Evolutionary conservation across 1,140 invertebrate genomes (phyloP).

Genomic region (Hestina assimilis): DNA sequence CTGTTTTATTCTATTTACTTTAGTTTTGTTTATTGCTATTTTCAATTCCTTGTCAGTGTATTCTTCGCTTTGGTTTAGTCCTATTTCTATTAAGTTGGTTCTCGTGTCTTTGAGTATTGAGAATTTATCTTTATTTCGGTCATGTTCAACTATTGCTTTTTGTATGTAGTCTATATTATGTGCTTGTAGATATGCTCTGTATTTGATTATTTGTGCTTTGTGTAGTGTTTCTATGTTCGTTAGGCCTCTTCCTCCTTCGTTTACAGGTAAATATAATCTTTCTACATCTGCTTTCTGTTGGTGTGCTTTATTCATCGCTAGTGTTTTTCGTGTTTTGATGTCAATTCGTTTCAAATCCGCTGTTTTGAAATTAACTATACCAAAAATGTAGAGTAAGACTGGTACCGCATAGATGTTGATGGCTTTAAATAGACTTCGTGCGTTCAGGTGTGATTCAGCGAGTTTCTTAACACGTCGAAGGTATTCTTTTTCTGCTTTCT

Average conservation of each 20-base stretch:
- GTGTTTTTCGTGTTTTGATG: background rate
- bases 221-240: constrained; percentile 8
- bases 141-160: constrained; percentile 18
- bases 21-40: constrained; percentile 5
- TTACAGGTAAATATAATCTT: background rate
- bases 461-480: too few relatives aligned
- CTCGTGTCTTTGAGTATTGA: constrained; percentile 15
- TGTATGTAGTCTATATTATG: constrained; percentile 9
- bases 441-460: too few relatives aligned
- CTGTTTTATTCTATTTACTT: constrained; percentile 3
- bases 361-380: too few relatives aligned
- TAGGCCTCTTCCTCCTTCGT: background rate
- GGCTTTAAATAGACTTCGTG: too few relatives aligned
- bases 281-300: constrained; percentile 5
- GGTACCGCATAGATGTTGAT: too few relatives aligned
- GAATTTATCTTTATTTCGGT: constrained; percentile 21
- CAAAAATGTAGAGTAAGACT: too few relatives aligned
- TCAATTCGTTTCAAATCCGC: too few relatives aligned
- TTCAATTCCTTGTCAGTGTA: too few relatives aligned
- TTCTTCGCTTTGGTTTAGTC: too few relatives aligned
- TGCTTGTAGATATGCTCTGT: constrained; percentile 11
- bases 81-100: too few relatives aligned
- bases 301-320: background rate
- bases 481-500: too few relatives aligned
- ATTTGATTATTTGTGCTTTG: constrained; percentile 17